Conservation (phyloP, 2,113 vertebrate species). For the cat (Felis catus) region DNA sequence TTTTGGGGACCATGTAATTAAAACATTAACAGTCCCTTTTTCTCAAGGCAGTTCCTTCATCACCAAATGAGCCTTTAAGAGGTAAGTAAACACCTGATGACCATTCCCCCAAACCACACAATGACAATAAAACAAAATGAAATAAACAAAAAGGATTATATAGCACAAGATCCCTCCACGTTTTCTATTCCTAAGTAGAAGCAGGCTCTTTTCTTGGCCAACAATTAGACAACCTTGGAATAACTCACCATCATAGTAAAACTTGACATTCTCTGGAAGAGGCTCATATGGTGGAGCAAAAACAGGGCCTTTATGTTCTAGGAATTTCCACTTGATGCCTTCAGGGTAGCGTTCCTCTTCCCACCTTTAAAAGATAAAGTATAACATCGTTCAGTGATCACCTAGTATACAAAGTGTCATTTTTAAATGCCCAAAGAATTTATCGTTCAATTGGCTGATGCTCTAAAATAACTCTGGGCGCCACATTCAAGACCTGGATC, state of each 20-base stretch:
- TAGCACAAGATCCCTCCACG: neutral
- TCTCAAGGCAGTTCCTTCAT: neutral
- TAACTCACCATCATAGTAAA: conserved; percentile 96
- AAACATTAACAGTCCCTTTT: conserved; percentile 33
- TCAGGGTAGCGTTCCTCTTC: conserved; percentile 96
- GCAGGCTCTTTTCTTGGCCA: conserved; percentile 31
- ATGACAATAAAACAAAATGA: conserved; percentile 50
- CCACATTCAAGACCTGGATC: neutral
- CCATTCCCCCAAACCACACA: neutral
- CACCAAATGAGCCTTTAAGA: conserved; percentile 10
- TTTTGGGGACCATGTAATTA: neutral
- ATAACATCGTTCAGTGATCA: conserved; percentile 56
- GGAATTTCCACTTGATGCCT: conserved; percentile 97
- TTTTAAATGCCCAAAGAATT: conserved; percentile 53
- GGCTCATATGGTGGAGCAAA: conserved; percentile 96
- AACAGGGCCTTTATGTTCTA: conserved; percentile 98
- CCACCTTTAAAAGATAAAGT: conserved; percentile 91
- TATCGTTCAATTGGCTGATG: neutral
- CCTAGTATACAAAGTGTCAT: neutral
- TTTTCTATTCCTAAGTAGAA: conserved; percentile 56
- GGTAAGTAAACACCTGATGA: neutral
- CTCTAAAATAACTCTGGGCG: neutral
- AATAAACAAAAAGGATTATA: conserved; percentile 9
- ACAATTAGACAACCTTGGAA: conserved; percentile 63
- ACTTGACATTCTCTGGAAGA: conserved; percentile 93